Evolutionary conservation across 2,888 invertebrate genomes (phyloP).

Genomic region (Barypeithes pellucidus): DNA sequence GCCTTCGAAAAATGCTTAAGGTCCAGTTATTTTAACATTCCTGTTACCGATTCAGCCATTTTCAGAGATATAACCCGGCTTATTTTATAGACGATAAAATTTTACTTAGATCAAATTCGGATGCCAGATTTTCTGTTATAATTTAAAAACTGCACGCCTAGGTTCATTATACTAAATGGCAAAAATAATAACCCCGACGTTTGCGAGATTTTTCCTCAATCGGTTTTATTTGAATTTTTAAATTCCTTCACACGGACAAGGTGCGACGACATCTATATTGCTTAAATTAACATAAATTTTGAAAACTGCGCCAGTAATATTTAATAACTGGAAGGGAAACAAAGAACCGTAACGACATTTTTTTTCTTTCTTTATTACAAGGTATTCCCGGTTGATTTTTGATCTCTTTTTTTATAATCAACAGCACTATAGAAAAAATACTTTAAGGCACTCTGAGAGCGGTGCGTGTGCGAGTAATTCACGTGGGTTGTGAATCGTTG

Average conservation of each 20-base stretch:
- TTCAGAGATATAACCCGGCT: no score
- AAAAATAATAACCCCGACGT: conserved; percentile 25
- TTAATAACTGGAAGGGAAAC: conserved; percentile 40
- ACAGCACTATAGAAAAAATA: no score
- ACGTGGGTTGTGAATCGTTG: no score
- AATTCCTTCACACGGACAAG: conserved; percentile 21
- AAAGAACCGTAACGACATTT: conserved; percentile 22
- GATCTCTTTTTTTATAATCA: no score
- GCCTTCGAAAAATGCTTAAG: no score
- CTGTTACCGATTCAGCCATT: no score
- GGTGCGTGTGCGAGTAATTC: no score
- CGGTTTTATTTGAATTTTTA: conserved; percentile 36
- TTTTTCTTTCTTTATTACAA: conserved; percentile 16
- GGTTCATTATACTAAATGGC: conserved; percentile 16
- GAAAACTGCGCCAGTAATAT: conserved; percentile 33
- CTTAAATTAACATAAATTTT: conserved; percentile 50
- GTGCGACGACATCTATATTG: conserved; percentile 42
- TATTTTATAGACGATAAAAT: not conserved
- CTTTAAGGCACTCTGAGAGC: no score
- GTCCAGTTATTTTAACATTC: no score
- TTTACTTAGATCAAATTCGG: not conserved
- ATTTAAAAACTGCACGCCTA: conserved; percentile 2
- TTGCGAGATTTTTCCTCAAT: conserved; percentile 9
- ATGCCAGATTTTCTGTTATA: not conserved
- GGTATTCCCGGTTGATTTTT: no score